Conservation (phyloP, 2,113 vertebrate genomes). For the Cebidichthys violaceus region DNA sequence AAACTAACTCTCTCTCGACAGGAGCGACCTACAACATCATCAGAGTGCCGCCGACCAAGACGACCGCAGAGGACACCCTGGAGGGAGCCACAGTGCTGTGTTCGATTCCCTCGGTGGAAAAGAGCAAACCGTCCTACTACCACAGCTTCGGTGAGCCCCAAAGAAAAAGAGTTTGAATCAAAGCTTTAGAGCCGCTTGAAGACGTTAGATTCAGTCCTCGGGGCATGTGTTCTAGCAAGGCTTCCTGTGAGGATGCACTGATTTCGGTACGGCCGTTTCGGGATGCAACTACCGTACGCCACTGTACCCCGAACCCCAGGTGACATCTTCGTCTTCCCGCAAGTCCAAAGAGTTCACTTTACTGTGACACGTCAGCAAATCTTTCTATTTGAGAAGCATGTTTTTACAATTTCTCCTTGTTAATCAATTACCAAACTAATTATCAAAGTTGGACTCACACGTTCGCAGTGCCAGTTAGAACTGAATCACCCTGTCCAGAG, state of each 20-base stretch:
- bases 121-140: slow-evolving; percentile 90
- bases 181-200: not conserved
- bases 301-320: no score
- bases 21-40: slow-evolving; percentile 92
- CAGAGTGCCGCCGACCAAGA: slow-evolving; percentile 85
- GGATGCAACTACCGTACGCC: no score
- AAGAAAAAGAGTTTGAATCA: not conserved
- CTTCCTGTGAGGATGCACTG: not conserved
- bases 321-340: not conserved
- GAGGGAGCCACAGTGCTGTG: slow-evolving; percentile 89
- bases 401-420: not conserved
- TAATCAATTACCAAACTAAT: no score
- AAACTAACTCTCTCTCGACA: slow-evolving; percentile 52
- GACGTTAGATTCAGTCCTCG: not conserved
- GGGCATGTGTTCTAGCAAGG: no score
- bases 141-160: slow-evolving; percentile 91
- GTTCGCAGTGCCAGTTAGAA: no score
- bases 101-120: slow-evolving; percentile 86
- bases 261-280: no score
- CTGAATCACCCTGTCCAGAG: not conserved
- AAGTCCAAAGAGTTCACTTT: not conserved
- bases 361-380: not conserved
- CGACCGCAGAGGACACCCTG: slow-evolving; percentile 76
- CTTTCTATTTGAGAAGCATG: not conserved
- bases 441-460: not conserved